Percentiles rank a stretch among this genome's conserved stretches.
Evolutionary conservation across 2,113 vertebrate genomes (phyloP).

Genomic region (Elaphurus davidianus): DNA sequence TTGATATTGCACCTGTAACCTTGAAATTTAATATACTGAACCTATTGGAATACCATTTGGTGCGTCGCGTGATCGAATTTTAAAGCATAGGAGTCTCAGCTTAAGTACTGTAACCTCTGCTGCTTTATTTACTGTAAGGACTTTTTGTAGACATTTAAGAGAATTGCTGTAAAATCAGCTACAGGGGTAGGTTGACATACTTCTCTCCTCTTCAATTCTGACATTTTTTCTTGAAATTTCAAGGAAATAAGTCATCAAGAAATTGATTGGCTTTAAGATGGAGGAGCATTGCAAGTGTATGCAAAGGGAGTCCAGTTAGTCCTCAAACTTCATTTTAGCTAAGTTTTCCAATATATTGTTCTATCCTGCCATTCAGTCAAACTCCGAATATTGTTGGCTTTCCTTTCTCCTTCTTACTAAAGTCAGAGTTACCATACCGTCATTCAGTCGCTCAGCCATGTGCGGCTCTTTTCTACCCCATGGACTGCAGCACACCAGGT

Average conservation of each 20-base stretch:
- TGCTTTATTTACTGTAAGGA: not conserved
- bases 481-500: not conserved
- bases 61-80: fast-evolving
- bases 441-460: not conserved
- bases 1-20: not conserved
- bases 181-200: not conserved
- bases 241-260: not conserved
- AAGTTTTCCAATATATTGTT: not conserved
- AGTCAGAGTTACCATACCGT: not conserved
- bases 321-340: not conserved
- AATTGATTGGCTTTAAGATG: not conserved
- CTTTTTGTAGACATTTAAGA: not conserved
- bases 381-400: not conserved
- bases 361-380: not conserved
- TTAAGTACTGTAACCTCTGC: not conserved
- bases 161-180: not conserved
- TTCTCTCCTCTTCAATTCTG: not conserved
- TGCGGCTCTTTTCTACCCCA: not conserved
- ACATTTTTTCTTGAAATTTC: not conserved
- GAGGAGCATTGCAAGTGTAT: not conserved
- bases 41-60: not conserved
- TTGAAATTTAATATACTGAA: constrained; percentile 27
- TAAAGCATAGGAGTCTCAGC: not conserved
- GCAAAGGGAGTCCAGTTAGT: not conserved
- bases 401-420: not conserved